phyloP scores from a whole-genome alignment of 2,113 vertebrate species.

The Trachemys scripta region DNA sequence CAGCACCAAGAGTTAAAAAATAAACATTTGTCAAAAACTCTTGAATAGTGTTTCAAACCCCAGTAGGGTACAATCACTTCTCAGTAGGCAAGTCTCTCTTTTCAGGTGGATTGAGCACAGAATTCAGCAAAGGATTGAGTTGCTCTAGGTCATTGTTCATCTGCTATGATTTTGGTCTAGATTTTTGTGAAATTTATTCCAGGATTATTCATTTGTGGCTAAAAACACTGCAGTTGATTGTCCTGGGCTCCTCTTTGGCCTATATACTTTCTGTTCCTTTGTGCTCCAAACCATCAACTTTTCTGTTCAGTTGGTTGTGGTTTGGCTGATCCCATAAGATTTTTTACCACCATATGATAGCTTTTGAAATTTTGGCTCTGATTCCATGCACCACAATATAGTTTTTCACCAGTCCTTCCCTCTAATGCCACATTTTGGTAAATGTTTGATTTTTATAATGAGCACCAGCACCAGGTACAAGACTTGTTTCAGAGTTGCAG shows the following conservation, averaged over 20 bases:
- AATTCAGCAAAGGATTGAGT: no score
- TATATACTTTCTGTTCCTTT: background rate
- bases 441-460: background rate
- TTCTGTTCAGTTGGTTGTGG: background rate
- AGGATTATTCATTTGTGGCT: background rate
- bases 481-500: background rate
- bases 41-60: no score
- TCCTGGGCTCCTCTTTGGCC: background rate
- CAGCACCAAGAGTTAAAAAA: no score
- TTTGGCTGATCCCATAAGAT: background rate
- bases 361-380: background rate
- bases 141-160: background rate
- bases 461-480: background rate
- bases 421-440: background rate
- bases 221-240: background rate
- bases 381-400: background rate
- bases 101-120: no score
- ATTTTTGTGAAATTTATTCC: background rate
- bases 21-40: no score
- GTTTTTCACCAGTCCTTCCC: background rate
- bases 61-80: no score
- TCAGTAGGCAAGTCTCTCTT: no score
- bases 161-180: background rate
- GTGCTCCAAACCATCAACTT: background rate
- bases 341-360: background rate